A percentile compares a stretch with the other conserved stretches of the same genome.
Conservation (phyloP, 2,113 vertebrate genomes). For the Chloebia gouldiae region DNA sequence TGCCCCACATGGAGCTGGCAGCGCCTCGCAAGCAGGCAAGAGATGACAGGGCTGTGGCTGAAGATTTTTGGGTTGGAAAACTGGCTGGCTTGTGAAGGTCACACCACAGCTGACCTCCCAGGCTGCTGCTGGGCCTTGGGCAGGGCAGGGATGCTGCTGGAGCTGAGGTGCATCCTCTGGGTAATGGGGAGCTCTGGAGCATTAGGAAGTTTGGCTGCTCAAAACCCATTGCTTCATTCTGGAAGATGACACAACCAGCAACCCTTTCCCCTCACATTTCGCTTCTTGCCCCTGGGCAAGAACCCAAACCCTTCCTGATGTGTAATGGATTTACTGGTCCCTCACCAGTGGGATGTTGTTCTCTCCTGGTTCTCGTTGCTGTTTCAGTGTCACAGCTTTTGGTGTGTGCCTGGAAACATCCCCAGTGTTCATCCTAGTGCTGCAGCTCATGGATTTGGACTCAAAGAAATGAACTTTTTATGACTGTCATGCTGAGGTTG, state of each 20-base stretch:
- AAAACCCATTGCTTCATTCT: not conserved
- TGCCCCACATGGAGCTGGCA: slow-evolving; percentile 13
- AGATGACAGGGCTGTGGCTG: not conserved
- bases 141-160: not conserved
- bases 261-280: not conserved
- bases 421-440: not conserved
- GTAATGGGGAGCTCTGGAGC: not conserved
- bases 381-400: not conserved
- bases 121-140: not conserved
- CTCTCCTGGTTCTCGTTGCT: not conserved
- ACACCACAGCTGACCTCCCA: not conserved
- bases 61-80: not conserved
- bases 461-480: not conserved
- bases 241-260: not conserved
- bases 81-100: not conserved
- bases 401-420: not conserved
- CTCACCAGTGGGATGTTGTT: not conserved
- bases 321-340: not conserved
- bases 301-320: not conserved
- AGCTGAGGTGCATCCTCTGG: not conserved
- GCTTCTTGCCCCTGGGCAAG: not conserved
- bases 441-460: fast-evolving
- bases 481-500: fast-evolving
- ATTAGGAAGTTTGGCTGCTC: not conserved
- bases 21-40: not conserved